These are phyloP conservation scores for Zosterops pallidus DNA, from an alignment of 2,113 vertebrate species.

Conservation along the genomic window DNA sequence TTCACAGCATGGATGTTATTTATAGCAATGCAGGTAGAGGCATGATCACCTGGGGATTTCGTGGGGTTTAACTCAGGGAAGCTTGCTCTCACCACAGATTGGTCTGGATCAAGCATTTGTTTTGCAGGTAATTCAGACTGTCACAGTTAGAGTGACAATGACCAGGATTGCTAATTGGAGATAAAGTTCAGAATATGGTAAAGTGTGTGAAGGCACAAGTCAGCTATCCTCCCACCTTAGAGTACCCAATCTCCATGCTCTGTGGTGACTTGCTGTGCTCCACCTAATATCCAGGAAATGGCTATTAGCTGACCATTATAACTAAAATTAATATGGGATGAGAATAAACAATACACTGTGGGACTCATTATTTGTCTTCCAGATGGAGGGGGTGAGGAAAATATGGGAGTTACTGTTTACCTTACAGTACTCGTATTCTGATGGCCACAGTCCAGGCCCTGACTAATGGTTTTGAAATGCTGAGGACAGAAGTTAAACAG, in stretches of 20 bases:
- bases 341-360: constrained; percentile 57
- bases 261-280: neutral
- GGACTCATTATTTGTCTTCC: constrained; percentile 78
- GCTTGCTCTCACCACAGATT: neutral
- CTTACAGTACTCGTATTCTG: constrained; percentile 63
- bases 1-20: neutral
- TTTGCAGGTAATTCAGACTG: constrained; percentile 25
- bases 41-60: constrained; percentile 4
- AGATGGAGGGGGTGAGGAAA: constrained; percentile 68
- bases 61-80: neutral
- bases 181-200: neutral
- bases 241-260: neutral
- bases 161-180: neutral
- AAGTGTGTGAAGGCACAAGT: neutral
- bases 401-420: constrained; percentile 60
- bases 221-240: neutral
- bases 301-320: constrained; percentile 51
- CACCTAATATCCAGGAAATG: constrained; percentile 30
- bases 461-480: constrained; percentile 78
- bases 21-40: constrained; percentile 42
- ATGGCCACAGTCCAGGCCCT: constrained; percentile 74
- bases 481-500: constrained; percentile 79
- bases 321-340: constrained; percentile 58
- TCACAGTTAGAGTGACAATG: neutral
- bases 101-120: constrained; percentile 13